These are phyloP conservation scores for Porites lutea DNA, from an alignment of 64 coral and sea anemone genomes.

Conservation along the genomic window DNA sequence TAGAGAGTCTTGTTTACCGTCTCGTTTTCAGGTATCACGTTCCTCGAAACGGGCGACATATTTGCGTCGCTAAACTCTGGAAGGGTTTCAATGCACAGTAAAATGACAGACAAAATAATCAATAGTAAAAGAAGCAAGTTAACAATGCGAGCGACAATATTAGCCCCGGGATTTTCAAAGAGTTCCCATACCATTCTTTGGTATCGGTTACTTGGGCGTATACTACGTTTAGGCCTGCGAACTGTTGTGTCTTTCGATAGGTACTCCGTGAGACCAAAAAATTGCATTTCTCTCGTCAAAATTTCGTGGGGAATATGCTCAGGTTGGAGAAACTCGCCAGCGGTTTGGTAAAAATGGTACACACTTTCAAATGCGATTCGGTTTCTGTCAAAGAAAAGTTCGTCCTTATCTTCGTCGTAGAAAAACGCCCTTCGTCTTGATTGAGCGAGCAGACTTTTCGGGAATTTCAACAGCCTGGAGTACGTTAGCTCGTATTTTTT, in stretches of 20 bases:
- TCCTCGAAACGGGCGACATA: constrained; percentile 12
- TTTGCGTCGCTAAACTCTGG: constrained; percentile 4
- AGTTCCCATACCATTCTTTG: constrained; percentile 46
- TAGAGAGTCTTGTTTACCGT: constrained; percentile 43
- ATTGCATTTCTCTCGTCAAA: constrained; percentile 53
- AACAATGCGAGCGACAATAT: constrained; percentile 10
- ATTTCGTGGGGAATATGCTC: constrained; percentile 56
- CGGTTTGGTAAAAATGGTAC: constrained; percentile 63
- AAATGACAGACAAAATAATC: constrained; percentile 37
- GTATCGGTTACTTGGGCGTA: constrained; percentile 13
- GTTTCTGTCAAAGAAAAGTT: constrained; percentile 68
- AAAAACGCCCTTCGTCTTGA: constrained; percentile 10
- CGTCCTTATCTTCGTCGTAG: constrained; percentile 40
- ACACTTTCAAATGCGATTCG: constrained; percentile 65
- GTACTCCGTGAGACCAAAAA: constrained; percentile 56
- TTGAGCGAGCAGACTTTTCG: constrained; percentile 39
- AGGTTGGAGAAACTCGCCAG: constrained; percentile 44
- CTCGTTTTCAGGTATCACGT: background rate
- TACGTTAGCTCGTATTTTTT: constrained; percentile 54
- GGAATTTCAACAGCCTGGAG: constrained; percentile 23
- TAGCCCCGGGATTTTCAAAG: constrained; percentile 47
- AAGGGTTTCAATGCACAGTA: constrained; percentile 65
- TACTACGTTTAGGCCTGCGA: background rate
- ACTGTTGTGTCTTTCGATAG: background rate
- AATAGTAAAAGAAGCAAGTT: constrained; percentile 19